Percentiles rank a stretch among this genome's conserved stretches.
Evolutionary conservation across 1,140 invertebrate species (phyloP).

Genomic region (Wiebesia pumilae): DNA sequence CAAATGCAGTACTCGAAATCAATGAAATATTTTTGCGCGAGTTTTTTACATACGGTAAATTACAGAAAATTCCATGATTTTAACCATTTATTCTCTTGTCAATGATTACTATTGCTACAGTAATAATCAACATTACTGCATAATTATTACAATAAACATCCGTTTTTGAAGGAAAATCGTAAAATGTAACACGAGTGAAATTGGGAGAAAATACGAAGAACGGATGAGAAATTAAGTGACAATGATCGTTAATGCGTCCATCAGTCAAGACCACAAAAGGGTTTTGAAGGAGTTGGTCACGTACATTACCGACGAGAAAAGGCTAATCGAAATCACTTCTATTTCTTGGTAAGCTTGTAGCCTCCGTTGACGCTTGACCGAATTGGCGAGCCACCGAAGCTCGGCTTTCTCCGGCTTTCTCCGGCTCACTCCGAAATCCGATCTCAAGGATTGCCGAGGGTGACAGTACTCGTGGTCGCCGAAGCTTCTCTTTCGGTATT

Average conservation of each 20-base stretch:
- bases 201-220: too few species aligned
- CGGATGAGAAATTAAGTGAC: not conserved
- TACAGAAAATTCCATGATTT: too few species aligned
- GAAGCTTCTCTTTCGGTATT: not conserved
- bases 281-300: not conserved
- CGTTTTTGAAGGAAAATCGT: too few species aligned
- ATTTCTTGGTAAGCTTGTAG: not conserved
- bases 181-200: too few species aligned
- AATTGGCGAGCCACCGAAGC: constrained; percentile 51
- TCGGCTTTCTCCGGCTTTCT: constrained; percentile 58
- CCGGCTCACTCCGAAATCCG: constrained; percentile 20
- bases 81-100: too few species aligned
- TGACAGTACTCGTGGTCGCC: not conserved
- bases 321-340: constrained; percentile 17
- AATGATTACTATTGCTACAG: too few species aligned
- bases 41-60: too few species aligned
- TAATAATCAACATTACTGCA: too few species aligned
- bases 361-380: not conserved
- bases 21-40: too few species aligned
- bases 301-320: not conserved
- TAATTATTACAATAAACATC: too few species aligned
- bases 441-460: not conserved
- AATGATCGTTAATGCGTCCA: not conserved
- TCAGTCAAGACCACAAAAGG: not conserved
- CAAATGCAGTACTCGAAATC: too few species aligned